Evolutionary conservation across 1,140 invertebrate species (phyloP), one percentile per base, ranked within the genome.

Genomic region (Druon quercuslanigerum): DNA sequence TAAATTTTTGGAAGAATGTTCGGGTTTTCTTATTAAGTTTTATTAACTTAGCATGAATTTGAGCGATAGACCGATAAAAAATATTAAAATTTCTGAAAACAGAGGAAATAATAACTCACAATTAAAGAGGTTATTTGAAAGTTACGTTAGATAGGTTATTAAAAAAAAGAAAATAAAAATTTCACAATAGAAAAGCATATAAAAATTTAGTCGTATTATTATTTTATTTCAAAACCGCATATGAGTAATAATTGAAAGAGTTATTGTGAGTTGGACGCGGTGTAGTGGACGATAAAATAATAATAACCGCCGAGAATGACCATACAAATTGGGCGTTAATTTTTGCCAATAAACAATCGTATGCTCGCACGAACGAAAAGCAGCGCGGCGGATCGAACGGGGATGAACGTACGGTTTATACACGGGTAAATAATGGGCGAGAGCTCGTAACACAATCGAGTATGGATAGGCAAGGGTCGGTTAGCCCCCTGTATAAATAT

Each of bases 271-370:
- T 51, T 76, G 79, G 82, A 83, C 81, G 80, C 81, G 84, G 80
- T 66, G 25, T n/a, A 40, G 60, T 40, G 25, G 8, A 66, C 85
- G 87, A 89, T 89, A 85, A 86, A 89, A 89, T 88, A 87, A 89
- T 90, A 88, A 90, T 90, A 85, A 89, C 84, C 84, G 52, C 75
- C 80, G 83, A 89, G 83, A 88, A 89, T 87, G 84, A 79, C 81
- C 79, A 82, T 83, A 84, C 84, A 86, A 87, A 88, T 88, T 83
- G 86, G 80, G 84, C 85, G 89, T 88, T 89, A 89, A 89, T 90
- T 90, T 90, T 90, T 90, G 83, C 80, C 87, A 85, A 89, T 90
- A 90, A 90, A 90, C 87, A 90, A 89, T 89, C 85, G 86, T 84
- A 87, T 87, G 77, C 80, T 71, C 52, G 73, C 60, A 77, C 78